Evolutionary conservation across 1,140 invertebrate species (phyloP), one percentile per base, ranked within the genome.

Genomic region (Zelostemma sp.): DNA sequence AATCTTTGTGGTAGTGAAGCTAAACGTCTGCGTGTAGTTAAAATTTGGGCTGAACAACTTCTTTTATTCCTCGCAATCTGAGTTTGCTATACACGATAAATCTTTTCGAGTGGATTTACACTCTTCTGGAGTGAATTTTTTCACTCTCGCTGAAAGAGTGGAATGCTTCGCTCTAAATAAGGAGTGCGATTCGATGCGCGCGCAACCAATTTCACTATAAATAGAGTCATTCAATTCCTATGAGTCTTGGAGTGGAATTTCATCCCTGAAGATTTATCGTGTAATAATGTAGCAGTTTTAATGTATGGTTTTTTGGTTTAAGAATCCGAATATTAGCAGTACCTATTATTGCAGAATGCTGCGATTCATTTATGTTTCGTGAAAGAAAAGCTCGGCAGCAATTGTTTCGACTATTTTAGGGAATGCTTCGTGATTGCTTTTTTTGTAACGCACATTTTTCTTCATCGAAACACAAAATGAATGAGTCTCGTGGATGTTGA

Each of bases 321-420:
- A 50, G 6, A 43, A 50, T 59, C 19, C 15, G 25, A 38, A 70
- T 47, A 65, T 71, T 50, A 65, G 40, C 41, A 51, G 19, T 61
- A 80, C 71, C 70, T 72, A 74, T 62, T 70, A 73, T 80, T 80
- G 80, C 80, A 81, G 79, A 82, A 82, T 81, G 78, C 76, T 67
- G 74, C 70, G 61, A 47, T 56, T 68, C 57, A 62, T 68, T 68
- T 67, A 35, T 68, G 54, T 69, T 50, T 68, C 35, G 35, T 58
- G 60, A 65, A 54, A 58, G 59, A 55, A 19, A 28, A 40, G 38
- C 35, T 4, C 21, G 21, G 8, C n/a, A n/a, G n/a, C n/a, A n/a
- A n/a, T n/a, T 25, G 8, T 25, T 25, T 25, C 45, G 21, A 18
- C 15, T 21, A 16, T 62, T 47, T 31, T 8, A n/a, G 54, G 17